phyloP scores from a whole-genome alignment of 2,888 invertebrate species.

The Leptura quadrifasciata region DNA sequence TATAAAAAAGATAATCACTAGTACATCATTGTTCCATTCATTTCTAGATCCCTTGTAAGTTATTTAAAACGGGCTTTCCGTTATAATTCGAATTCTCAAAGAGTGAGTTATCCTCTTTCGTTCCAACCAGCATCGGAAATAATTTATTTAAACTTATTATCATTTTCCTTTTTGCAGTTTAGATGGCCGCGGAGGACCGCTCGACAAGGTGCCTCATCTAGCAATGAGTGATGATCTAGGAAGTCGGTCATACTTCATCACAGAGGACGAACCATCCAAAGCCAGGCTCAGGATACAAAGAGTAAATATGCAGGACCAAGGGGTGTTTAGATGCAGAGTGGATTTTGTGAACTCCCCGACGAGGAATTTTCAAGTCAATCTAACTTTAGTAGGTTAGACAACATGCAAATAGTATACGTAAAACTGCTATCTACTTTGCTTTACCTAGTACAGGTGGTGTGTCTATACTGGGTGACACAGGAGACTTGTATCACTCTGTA shows the following conservation, averaged over 20 bases:
- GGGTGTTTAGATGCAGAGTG: conserved; percentile 90
- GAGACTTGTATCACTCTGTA: too few species aligned
- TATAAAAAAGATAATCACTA: too few species aligned
- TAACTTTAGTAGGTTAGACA: conserved; percentile 89
- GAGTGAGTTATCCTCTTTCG: neutral
- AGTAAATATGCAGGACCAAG: conserved; percentile 85
- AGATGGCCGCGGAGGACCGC: conserved; percentile 85
- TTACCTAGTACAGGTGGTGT: too few species aligned
- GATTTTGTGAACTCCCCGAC: conserved; percentile 94
- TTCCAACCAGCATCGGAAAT: neutral
- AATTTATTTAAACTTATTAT: conserved; percentile 6
- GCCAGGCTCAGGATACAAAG: conserved; percentile 85
- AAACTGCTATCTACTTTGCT: neutral
- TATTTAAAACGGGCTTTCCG: neutral
- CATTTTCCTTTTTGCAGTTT: conserved; percentile 75
- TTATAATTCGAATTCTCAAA: neutral
- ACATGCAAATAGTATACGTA: conserved; percentile 14
- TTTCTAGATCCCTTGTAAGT: too few species aligned
- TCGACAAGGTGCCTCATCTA: conserved; percentile 82
- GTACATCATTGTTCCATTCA: too few species aligned
- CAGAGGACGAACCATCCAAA: conserved; percentile 82
- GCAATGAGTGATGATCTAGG: conserved; percentile 88
- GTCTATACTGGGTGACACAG: too few species aligned
- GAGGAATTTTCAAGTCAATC: conserved; percentile 88
- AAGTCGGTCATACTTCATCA: conserved; percentile 83